Conservation (phyloP, 2,113 vertebrate species). For the Paramisgurnus dabryanus region DNA sequence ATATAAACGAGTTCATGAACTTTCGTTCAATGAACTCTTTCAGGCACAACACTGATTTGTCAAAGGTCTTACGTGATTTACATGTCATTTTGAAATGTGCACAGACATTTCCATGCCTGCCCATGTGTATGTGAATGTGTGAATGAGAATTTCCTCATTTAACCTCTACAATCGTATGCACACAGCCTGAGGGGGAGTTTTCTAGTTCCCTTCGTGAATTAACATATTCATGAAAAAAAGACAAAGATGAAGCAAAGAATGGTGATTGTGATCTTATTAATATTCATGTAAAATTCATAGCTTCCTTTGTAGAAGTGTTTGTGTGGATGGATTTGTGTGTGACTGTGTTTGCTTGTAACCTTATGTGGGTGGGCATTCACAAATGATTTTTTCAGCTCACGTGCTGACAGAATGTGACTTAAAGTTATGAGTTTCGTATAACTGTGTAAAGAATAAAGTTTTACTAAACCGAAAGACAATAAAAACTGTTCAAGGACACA, state of each 20-base stretch:
- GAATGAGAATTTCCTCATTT: neutral
- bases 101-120: neutral
- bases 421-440: neutral
- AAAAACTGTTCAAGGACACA: neutral
- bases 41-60: too few species aligned
- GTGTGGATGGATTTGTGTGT: neutral
- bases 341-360: conserved; percentile 16
- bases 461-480: neutral
- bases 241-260: neutral
- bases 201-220: neutral
- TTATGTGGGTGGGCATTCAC: conserved; percentile 13
- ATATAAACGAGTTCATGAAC: too few species aligned
- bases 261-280: conserved; percentile 4
- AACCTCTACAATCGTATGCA: conserved; percentile 26
- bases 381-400: conserved; percentile 29
- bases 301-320: neutral
- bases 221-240: neutral
- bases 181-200: neutral
- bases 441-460: neutral
- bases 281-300: neutral
- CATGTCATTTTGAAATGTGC: neutral
- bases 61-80: too few species aligned
- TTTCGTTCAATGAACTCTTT: too few species aligned
- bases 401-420: conserved; percentile 23
- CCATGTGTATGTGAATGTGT: conserved; percentile 8